Evolutionary conservation across 2,113 vertebrate genomes (phyloP), one percentile per base, ranked within the genome.

Genomic region (Pygoscelis antarcticus): DNA sequence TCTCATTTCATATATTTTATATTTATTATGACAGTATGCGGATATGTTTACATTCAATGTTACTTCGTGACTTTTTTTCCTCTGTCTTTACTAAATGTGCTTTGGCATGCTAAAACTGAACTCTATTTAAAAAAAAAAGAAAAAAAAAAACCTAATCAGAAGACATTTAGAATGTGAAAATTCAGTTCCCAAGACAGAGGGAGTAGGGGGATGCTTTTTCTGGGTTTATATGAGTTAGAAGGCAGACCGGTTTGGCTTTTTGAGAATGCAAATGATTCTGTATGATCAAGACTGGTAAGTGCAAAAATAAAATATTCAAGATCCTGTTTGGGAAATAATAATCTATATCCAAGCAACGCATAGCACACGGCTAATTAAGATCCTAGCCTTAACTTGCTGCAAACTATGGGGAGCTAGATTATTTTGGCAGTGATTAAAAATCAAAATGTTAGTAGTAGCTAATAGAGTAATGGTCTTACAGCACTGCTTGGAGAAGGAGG

Each of bases 251-350:
- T 23, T 82, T 90, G 66, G 78, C 69, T 71, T 26, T 60, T 51
- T 29, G 38, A 57, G 79, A 75, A 85, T 71, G 75, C 51, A 83
- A 75, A 79, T 82, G 40, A 44, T 83, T 57, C 72, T 62, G 58
- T 57, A 49, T 34, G 57, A 83, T 54, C 64, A 21, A 92, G 65
- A 90, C 36, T 5, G 3, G 49, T 13, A 87, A 57, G 38, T 69
- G 77, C 78, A 65, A 66, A 76, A 91, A 83, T 87, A 76, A 89
- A 71, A 83, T 54, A 83, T 89, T 83, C 52, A 62, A 76, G 72
- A 71, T 80, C 72, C 85, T 92, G 81, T 76, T 15, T 12, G 74
- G 54, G 62, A 89, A 83, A 81, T 70, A 54, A 55, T 51, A 47
- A 66, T 58, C 69, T 44, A 86, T 71, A 89, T 38, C 61, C 52